Base-by-base conservation (phyloP, 2,888 invertebrate genomes). In the Machimus rusticus region DNA sequence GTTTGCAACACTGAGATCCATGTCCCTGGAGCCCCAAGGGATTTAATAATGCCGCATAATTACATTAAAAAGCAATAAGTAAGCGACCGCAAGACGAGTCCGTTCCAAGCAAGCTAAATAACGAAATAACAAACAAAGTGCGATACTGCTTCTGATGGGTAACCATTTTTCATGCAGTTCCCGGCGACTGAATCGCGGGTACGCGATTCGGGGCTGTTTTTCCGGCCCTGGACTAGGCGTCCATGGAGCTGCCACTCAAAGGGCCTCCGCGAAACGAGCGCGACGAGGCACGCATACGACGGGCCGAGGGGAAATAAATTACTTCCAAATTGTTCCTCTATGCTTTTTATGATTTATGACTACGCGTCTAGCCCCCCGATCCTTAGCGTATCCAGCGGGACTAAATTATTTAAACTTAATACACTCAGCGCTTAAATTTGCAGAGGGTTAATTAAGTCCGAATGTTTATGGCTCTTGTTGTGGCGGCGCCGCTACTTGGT, bases 311-410 rank as follows among this genome's bases (percentile, higher is more conserved):
- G 87, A 88, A 86, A 88, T 88, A 88, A 88, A 88, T 87, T 88
- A 88, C 86, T 87, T 87, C 86, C 86, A 88, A 88, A 88, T 87
- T 88, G 88, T 87, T 88, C 76, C 86, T 88, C 78, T 86, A 87
- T 87, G 87, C 86, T 87, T 88, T 88, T 87, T 87, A 87, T 88
- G 88, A 88, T 88, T 87, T 88, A 88, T 88, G 87, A 87, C 87
- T 88, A 74, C 86, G 55, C 88, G 87, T 87, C 87, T 87, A 87
- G 87, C 87, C 87, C 55, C 77, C 76, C 77, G 85, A 85, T 87
- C 77, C 87, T 87, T 85, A 87, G 43, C 87, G 87, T 87, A 87
- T 85, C 87, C 87, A 84, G 28, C 16, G 74, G 84, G 87, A 87
- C 87, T 87, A 87, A 87, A 87, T 87, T 87, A 87, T 87, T 87